phyloP scores from a whole-genome alignment of 2,113 vertebrate genomes.

The Mandrillus leucophaeus region DNA sequence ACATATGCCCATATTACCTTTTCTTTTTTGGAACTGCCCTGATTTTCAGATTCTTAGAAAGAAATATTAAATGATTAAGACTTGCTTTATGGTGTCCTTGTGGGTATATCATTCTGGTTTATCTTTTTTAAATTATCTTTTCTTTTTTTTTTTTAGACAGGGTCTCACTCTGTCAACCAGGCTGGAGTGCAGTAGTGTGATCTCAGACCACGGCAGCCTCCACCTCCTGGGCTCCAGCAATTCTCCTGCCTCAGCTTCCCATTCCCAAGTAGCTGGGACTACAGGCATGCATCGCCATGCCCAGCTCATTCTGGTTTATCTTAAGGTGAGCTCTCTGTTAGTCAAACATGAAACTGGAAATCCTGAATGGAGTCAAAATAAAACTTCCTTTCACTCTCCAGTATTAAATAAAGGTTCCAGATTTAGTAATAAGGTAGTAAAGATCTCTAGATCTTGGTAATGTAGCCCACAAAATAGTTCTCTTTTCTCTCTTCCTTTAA shows the following conservation, averaged over 20 bases:
- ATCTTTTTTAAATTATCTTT: background rate
- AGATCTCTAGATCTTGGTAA: background rate
- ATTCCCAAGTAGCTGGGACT: no score
- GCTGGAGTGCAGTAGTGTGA: no score
- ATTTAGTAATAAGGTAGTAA: background rate
- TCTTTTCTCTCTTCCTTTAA: background rate
- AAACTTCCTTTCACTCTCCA: background rate
- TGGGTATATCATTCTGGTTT: background rate
- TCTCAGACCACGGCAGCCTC: no score
- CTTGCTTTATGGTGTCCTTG: background rate
- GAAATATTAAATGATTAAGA: background rate
- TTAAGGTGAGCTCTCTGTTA: background rate
- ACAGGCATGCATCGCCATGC: no score
- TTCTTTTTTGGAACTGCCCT: background rate
- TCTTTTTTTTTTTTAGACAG: no score
- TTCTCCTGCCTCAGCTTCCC: no score
- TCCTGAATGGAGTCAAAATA: background rate
- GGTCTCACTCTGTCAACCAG: no score
- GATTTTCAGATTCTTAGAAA: constrained; percentile 13
- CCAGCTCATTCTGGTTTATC: background rate
- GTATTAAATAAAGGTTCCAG: background rate
- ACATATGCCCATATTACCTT: background rate
- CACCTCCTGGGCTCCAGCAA: no score
- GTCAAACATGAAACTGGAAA: background rate
- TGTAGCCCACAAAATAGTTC: background rate